Evolutionary conservation across 2,113 vertebrate species (phyloP), one percentile per base, ranked within the genome.

Genomic region (Cebus imitator): DNA sequence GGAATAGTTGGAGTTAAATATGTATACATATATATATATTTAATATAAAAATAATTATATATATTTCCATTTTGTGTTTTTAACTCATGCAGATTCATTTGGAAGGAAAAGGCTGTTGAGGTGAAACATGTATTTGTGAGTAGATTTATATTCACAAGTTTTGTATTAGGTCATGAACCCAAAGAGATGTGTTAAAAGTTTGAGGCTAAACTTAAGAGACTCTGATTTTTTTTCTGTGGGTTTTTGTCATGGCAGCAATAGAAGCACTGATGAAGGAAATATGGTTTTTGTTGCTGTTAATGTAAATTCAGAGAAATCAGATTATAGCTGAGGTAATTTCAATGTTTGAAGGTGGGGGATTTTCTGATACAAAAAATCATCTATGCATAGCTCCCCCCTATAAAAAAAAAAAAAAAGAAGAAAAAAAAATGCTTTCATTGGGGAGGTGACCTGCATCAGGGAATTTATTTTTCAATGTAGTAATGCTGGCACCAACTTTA

Each of bases 311-410:
- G 75, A 96, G 23, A 96, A 95, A 97, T 97, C 97, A 97, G 96
- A 97, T 97, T 97, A 95, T 72, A 86, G 90, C 83, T 95, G 90
- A 97, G 95, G 91, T 80, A 97, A 96, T 97, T 97, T 97, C 95
- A 95, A 97, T 97, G 94, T 95, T 96, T 90, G 43, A 92, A 93
- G 70, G 83, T 87, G 76, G 90, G 78, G 73, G 55, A 93, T 96
- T 97, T 97, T 94, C 93, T 97, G 89, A 97, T 93, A 96, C 40
- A 66, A 66, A 91, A 90, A 97, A 96, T 94, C 66, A 91, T 94
- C 91, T 93, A 90, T 66, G 58, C 25, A 57, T 91, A 82, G 23
- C 61, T 91, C 50, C 83, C 18, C 50, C 50, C 50, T 3, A 50
- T 50, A 4, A 50, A 50, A 50, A 50, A 50, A 50, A 30, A 92